phyloP scores from a whole-genome alignment of 2,113 vertebrate species.

The Diphyllodes magnificus region DNA sequence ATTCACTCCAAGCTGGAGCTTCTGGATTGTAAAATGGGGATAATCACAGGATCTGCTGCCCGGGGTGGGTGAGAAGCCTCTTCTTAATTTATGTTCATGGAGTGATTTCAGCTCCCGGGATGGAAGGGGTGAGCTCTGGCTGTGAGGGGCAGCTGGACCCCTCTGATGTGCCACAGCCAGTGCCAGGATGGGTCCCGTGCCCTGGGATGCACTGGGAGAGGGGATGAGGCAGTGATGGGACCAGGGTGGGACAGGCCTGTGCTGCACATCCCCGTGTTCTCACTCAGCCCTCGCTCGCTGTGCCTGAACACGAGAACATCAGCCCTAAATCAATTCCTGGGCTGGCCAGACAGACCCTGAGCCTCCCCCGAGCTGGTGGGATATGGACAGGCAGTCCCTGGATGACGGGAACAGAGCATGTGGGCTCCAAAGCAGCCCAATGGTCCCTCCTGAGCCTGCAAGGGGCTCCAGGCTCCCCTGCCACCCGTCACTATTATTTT shows the following conservation, averaged over 20 bases:
- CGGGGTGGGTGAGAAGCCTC: background rate
- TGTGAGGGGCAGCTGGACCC: background rate
- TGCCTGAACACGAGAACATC: accelerated
- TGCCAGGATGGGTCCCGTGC: accelerated
- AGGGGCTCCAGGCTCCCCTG: too few relatives aligned
- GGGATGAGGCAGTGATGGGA: accelerated
- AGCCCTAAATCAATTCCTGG: accelerated
- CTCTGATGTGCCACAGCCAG: accelerated
- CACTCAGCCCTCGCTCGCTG: accelerated
- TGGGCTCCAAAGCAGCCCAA: accelerated
- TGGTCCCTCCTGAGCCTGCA: background rate
- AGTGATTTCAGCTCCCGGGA: background rate
- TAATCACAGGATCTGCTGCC: background rate
- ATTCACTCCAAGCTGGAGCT: background rate
- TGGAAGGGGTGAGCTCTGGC: background rate
- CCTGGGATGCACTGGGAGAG: background rate
- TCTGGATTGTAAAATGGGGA: background rate
- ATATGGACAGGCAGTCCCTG: accelerated
- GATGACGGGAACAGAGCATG: accelerated
- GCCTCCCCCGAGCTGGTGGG: background rate
- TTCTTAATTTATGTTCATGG: background rate
- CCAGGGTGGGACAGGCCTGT: background rate
- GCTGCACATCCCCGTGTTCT: accelerated
- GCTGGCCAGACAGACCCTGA: background rate
- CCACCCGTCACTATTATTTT: accelerated